These are phyloP conservation scores for Lymantria dispar DNA, from an alignment of 2,888 invertebrate species.

Conservation along the genomic window DNA sequence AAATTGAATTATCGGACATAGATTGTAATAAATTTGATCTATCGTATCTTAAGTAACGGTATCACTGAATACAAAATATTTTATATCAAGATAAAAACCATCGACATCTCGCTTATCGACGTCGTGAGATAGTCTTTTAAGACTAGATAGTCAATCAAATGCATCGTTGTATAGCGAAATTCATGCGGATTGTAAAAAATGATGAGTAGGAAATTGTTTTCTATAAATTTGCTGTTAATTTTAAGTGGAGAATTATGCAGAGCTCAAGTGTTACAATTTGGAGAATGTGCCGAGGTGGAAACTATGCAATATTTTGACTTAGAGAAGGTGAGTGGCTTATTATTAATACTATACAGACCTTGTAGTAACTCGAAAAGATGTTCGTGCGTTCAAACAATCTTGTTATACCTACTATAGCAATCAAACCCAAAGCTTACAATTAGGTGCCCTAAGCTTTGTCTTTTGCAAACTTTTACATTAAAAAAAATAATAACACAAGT, in stretches of 20 bases:
- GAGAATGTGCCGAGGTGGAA: slow-evolving; percentile 50
- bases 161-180: not conserved
- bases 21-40: not conserved
- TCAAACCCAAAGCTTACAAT: too few species aligned
- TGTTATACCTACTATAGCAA: too few species aligned
- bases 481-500: too few species aligned
- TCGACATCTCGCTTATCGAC: slow-evolving; percentile 13
- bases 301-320: slow-evolving; percentile 66
- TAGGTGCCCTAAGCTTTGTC: too few species aligned
- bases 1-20: not conserved
- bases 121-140: slow-evolving; percentile 4
- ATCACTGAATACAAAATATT: not conserved
- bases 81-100: not conserved
- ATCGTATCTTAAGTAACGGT: not conserved
- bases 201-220: slow-evolving; percentile 34
- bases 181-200: not conserved
- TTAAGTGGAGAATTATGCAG: slow-evolving; percentile 24
- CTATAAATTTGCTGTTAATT: slow-evolving; percentile 25
- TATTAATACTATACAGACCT: too few species aligned
- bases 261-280: slow-evolving; percentile 63
- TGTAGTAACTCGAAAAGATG: too few species aligned
- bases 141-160: too few species aligned
- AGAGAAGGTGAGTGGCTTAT: slow-evolving; percentile 56
- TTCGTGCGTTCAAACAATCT: too few species aligned
- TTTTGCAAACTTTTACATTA: too few species aligned